A percentile compares a stretch with the other conserved stretches of the same genome.
These are phyloP conservation scores for Ichneumon xanthorius DNA, from an alignment of 2,888 invertebrate genomes.

Conservation along the genomic window DNA sequence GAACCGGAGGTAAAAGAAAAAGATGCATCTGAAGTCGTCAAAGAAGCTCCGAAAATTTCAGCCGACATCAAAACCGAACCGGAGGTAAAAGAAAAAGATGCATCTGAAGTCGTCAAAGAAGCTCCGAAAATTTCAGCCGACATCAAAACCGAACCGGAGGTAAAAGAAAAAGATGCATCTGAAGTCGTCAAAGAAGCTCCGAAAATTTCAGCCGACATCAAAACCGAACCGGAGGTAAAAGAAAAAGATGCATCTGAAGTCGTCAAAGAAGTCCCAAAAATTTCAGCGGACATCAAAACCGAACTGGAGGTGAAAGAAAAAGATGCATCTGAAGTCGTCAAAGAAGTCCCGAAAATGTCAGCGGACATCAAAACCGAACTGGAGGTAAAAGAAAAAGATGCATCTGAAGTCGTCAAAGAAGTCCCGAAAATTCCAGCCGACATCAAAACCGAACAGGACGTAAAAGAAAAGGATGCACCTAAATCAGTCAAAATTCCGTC, in stretches of 20 bases:
- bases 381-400: conserved; percentile 36
- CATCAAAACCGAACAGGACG: conserved; percentile 48
- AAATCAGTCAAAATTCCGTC: conserved; percentile 78
- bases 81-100: conserved; percentile 23
- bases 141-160: not conserved
- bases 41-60: not conserved
- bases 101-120: conserved; percentile 43
- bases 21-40: not conserved
- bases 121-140: not conserved
- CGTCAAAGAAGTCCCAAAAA: not conserved
- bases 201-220: not conserved
- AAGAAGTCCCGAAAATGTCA: not conserved
- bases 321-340: not conserved
- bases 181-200: not conserved
- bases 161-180: conserved; percentile 1
- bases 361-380: conserved; percentile 42
- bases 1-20: not conserved
- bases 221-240: not conserved
- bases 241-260: conserved; percentile 53
- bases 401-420: conserved; percentile 38
- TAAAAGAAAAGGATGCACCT: conserved; percentile 47
- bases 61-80: not conserved
- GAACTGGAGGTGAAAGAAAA: conserved; percentile 83
- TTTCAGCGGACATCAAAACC: conserved; percentile 80
- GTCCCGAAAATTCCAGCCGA: conserved; percentile 50